Evolutionary conservation across 2,113 vertebrate genomes (phyloP).

Genomic region (Hippocampus abdominalis): DNA sequence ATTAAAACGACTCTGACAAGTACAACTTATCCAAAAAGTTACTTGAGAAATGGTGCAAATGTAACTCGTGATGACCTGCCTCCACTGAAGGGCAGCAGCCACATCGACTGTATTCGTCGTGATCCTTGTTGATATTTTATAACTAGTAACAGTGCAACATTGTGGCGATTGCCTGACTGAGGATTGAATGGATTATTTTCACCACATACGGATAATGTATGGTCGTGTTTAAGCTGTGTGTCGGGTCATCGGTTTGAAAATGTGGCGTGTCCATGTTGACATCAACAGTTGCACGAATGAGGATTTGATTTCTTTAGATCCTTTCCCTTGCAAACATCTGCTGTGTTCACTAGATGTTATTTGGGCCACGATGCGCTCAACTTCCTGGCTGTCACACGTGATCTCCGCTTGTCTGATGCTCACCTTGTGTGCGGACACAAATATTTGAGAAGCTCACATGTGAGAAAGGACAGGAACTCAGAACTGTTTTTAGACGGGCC

Average conservation of each 20-base stretch:
- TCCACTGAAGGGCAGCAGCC: not conserved
- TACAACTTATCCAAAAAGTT: not conserved
- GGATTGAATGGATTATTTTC: slow-evolving; percentile 42
- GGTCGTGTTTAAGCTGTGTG: slow-evolving; percentile 26
- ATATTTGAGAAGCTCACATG: slow-evolving; percentile 30
- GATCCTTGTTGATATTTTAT: not conserved
- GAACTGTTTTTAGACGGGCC: not conserved
- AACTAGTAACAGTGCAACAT: not conserved
- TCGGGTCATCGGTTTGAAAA: slow-evolving; percentile 22
- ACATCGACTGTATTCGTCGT: not conserved
- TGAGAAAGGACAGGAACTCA: slow-evolving; percentile 17
- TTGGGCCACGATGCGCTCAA: slow-evolving; percentile 36
- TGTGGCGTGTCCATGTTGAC: slow-evolving; percentile 40
- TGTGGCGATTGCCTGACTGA: slow-evolving; percentile 1
- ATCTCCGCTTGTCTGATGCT: slow-evolving; percentile 31
- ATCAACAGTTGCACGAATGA: slow-evolving; percentile 55
- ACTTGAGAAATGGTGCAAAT: not conserved
- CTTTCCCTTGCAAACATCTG: slow-evolving; percentile 61
- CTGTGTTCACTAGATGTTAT: slow-evolving; percentile 46
- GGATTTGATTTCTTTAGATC: slow-evolving; percentile 56
- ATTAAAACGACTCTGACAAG: not conserved
- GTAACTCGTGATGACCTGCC: not conserved
- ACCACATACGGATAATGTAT: slow-evolving; percentile 44
- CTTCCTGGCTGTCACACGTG: slow-evolving; percentile 22
- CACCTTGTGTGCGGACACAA: slow-evolving; percentile 36